Base-by-base conservation (phyloP, 2,888 invertebrate species). In the Drosophila engyochracea region DNA sequence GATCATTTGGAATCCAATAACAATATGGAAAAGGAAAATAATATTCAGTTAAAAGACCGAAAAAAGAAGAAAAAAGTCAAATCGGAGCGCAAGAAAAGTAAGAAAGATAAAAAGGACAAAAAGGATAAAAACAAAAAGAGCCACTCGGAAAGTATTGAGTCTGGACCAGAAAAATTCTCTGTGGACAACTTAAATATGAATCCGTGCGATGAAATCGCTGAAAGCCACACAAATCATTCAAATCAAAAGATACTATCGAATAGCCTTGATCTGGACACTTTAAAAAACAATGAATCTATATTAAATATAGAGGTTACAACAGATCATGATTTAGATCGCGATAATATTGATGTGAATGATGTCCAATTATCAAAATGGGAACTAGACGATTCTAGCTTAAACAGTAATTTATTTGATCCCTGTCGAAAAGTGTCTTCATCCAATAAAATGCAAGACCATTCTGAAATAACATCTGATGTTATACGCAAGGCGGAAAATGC, bases 331-430 rank as follows among this genome's bases (percentile, higher is more conserved):
- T 52, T 67, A 35, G 61, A 62, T 14, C 53, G 53, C 3, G 70
- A 71, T 25, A 33, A 33, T 51, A 25, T 81, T 54, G 90, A 92
- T 12, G 71, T 81, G 12, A 83, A 78, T 35, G 79, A 97, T 70
- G 97, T 98, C 0, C 97, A 96, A 90, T 94, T 96, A 60, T 98
- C 98, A 1, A 98, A 98, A 93, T 98, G 98, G 98, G 98, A 98
- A 37, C 97, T 98, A 96, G 98, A 98, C 93, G 95, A 97, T 28
- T 96, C 96, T 51, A 96, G 96, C 62, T 95, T 96, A 49, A 94
- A 51, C 33, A 94, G 71, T 91, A 93, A 71, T 77, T 78, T 51
- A 74, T 94, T 94, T 61, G 95, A 94, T 0, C 94, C 94, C 25
- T 75, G 68, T 25, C 74, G 69, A 25, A 95, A 94, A 85, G 93